These are phyloP conservation scores for Anguilla obscura DNA, from an alignment of 2,797 vertebrate species.

Conservation along the genomic window DNA sequence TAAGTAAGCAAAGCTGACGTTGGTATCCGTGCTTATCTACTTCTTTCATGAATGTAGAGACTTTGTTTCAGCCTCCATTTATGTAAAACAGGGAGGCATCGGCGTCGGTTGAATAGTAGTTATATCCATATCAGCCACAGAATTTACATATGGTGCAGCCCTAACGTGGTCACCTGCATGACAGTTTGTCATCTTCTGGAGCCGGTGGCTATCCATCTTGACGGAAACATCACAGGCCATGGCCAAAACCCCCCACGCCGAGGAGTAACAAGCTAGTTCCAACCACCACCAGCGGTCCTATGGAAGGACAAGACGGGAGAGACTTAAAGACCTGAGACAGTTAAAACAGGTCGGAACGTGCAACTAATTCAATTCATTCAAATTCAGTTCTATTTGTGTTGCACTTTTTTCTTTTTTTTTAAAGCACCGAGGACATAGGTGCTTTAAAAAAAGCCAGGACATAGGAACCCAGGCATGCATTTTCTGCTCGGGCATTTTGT, in stretches of 20 bases:
- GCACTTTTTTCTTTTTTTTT: background rate
- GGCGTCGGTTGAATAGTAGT: background rate
- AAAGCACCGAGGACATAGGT: too few species aligned
- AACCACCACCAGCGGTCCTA: background rate
- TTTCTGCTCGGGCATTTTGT: background rate
- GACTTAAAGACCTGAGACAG: background rate
- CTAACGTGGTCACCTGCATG: background rate
- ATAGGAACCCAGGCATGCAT: background rate
- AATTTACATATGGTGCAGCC: background rate
- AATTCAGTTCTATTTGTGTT: background rate
- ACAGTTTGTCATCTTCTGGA: background rate
- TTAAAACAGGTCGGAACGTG: background rate
- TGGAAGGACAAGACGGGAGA: background rate
- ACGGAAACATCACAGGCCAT: background rate
- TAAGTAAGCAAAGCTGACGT: background rate
- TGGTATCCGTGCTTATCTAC: background rate
- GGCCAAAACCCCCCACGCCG: background rate
- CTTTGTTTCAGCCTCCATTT: background rate
- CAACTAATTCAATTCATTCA: background rate
- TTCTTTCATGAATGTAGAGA: background rate
- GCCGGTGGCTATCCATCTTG: background rate
- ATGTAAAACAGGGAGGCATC: background rate
- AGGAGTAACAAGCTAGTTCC: background rate
- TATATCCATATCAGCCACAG: background rate
- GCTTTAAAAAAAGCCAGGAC: too few species aligned